These are phyloP conservation scores for Neodon shergylaensis DNA, from an alignment of 2,113 vertebrate species.

Conservation along the genomic window DNA sequence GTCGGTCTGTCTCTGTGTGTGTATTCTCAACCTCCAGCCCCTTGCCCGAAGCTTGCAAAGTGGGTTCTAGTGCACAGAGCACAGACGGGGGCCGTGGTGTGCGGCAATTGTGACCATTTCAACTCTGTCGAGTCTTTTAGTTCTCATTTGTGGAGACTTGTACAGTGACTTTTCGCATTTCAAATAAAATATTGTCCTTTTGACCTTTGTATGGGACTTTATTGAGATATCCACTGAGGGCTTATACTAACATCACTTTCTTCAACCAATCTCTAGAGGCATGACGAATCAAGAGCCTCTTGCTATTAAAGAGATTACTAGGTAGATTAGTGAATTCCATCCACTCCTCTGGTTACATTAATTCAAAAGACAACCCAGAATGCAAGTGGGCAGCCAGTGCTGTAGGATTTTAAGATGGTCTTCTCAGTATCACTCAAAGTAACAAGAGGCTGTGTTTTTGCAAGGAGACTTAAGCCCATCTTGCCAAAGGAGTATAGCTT, in stretches of 20 bases:
- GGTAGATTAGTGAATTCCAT: background rate
- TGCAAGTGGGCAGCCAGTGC: background rate
- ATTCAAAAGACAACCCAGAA: background rate
- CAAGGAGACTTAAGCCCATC: background rate
- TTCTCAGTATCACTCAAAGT: background rate
- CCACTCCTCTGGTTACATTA: background rate
- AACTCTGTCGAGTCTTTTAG: background rate
- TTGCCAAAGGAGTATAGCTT: background rate
- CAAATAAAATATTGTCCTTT: background rate
- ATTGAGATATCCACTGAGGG: background rate
- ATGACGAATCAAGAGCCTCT: background rate
- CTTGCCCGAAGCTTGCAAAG: no score
- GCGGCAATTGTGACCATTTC: background rate
- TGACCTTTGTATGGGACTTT: background rate
- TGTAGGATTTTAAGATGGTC: background rate
- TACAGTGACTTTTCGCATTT: background rate
- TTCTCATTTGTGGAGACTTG: background rate
- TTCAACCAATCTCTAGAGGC: background rate
- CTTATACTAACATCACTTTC: background rate
- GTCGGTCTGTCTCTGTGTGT: no score
- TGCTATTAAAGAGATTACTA: constrained; percentile 4
- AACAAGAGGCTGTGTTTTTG: background rate
- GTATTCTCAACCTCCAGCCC: no score
- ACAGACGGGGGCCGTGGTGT: no score
- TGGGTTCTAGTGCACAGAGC: no score